Evolutionary conservation across 1,140 invertebrate genomes (phyloP).

Genomic region (Mycetomoellerius zeteki): DNA sequence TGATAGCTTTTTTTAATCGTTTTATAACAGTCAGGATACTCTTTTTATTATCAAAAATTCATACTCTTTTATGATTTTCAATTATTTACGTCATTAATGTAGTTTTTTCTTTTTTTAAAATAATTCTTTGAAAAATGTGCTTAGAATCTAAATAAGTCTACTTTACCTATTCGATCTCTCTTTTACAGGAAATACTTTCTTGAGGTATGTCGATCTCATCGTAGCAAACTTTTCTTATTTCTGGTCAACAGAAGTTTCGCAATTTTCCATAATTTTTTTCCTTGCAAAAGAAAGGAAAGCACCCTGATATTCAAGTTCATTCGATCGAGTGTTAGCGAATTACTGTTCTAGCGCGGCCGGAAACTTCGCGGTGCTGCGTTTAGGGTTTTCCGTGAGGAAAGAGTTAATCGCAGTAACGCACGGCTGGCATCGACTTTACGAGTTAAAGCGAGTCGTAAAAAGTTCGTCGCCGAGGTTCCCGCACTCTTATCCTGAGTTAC

Average conservation of each 20-base stretch:
- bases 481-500: slow-evolving; percentile 32
- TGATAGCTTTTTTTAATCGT: background rate
- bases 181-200: slow-evolving; percentile 30
- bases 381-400: slow-evolving; percentile 6
- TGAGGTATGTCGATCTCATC: slow-evolving; percentile 2
- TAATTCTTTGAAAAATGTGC: background rate
- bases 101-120: background rate
- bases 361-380: background rate
- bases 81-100: background rate
- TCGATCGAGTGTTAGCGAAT: slow-evolving; percentile 19
- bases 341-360: background rate
- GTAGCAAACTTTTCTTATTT: slow-evolving; percentile 36
- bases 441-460: slow-evolving; percentile 43
- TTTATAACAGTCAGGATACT: background rate
- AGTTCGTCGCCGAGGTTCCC: slow-evolving; percentile 20
- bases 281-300: background rate
- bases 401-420: slow-evolving; percentile 52
- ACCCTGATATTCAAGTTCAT: background rate
- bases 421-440: slow-evolving; percentile 29
- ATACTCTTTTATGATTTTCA: background rate
- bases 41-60: background rate
- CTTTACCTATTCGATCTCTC: background rate
- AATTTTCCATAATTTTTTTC: slow-evolving; percentile 44
- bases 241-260: slow-evolving; percentile 30
- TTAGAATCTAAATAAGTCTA: slow-evolving; percentile 39